Evolutionary conservation across 2,113 vertebrate species (phyloP), one percentile per base, ranked within the genome.

Genomic region (Narcine bancroftii): DNA sequence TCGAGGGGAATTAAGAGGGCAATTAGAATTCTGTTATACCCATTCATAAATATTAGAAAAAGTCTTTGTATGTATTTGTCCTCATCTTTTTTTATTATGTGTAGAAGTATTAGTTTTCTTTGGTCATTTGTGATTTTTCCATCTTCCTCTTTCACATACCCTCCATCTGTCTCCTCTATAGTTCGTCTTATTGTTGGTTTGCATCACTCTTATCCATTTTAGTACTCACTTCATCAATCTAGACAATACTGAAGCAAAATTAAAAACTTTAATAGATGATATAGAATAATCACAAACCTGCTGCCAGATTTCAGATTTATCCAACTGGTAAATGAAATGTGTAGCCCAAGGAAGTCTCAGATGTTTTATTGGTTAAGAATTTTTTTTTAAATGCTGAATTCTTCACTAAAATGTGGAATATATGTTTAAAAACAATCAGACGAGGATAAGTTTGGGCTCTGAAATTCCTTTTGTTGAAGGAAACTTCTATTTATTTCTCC

Each of bases 361-460:
- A 29, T 69, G 60, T 63, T 69, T 69, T 69, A 26, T 69, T 69
- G 81, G 81, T 87, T 36, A 60, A 60, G 17, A 60, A 36, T 36
- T 2, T 4, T n/a, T n/a, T n/a, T n/a, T n/a, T n/a, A 85, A 17
- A 85, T 60, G n/a, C 26, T 6, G 5, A 60, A 7, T n/a, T 21
- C 81, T 15, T 87, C 5, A 63, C 17, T 60, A n/a, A 87, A 87
- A n/a, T 60, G 15, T n/a, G 50, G 56, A 36, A 33, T 85, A 33
- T 87, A n/a, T 36, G 81, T 36, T n/a, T n/a, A 63, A 60, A 17
- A 36, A 36, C 17, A n/a, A 60, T 87, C 33, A 87, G 81, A 87
- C 47, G 33, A 47, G 42, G 76, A 79, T 83, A 87, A 53, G 81
- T 60, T 87, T 85, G 79, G 47, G 79, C 47, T 85, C 56, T 81